Evolutionary conservation across 2,113 vertebrate species (phyloP).

Genomic region (Lynx canadensis): DNA sequence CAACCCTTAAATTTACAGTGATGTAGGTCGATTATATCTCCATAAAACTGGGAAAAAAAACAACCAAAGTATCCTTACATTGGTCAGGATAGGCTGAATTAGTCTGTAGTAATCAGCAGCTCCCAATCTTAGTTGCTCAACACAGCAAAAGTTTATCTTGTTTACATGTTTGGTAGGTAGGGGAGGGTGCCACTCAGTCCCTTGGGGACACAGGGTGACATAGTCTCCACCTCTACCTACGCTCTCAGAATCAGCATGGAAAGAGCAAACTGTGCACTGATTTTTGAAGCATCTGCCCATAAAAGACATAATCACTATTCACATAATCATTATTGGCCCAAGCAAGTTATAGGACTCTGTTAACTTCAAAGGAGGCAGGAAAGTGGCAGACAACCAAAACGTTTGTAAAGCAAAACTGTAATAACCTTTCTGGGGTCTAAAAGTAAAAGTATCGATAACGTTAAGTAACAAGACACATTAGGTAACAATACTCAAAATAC

Average conservation of each 20-base stretch:
- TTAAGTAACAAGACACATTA: background rate
- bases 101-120: background rate
- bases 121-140: background rate
- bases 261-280: background rate
- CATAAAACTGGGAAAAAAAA: background rate
- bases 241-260: background rate
- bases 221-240: no score
- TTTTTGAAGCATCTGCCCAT: background rate
- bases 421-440: background rate
- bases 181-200: background rate
- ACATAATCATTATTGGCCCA: background rate
- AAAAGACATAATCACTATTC: background rate
- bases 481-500: background rate
- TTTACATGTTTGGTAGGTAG: background rate
- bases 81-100: background rate
- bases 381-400: background rate
- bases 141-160: background rate
- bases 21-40: background rate
- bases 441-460: background rate
- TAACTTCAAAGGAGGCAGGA: background rate
- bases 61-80: background rate
- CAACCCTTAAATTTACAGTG: background rate
- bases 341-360: background rate
- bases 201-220: rapidly evolving
- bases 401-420: background rate